Evolutionary conservation across 2,113 vertebrate genomes (phyloP), one percentile per base, ranked within the genome.

Genomic region (Barnardius zonarius): DNA sequence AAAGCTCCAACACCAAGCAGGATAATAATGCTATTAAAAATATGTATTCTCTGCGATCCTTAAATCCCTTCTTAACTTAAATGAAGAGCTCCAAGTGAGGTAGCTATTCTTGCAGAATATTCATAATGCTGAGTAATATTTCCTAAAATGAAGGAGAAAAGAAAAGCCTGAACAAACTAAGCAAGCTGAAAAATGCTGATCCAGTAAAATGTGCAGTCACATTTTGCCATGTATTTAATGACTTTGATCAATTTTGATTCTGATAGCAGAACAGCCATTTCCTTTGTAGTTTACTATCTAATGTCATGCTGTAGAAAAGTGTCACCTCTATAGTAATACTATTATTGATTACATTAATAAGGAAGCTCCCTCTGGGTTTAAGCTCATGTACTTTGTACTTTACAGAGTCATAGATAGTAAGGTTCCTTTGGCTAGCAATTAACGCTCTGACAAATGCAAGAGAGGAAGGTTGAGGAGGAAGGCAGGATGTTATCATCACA

Each of bases 21-120:
- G 86, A 92, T 85, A 75, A 51, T 96, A 94, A 94, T 74, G 48
- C 86, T 62, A 83, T 96, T 93, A 96, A 96, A 95, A 95, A 86
- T 77, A 68, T 48, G 77, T 93, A 61, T 89, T 93, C 95, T 88
- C 74, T 84, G 72, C 91, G 96, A 95, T 95, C 91, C 92, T 90
- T 94, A 94, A 96, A 97, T 97, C 92, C 80, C 77, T 93, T 89
- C 88, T 89, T 92, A 89, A 86, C 35, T 89, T 75, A 82, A 95
- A 75, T 25, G 20, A 93, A 82, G 79, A 86, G 57, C 66, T 95
- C 43, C 66, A 62, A 96, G 69, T 92, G 62, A 94, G 83, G 91
- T 75, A 68, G 85, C 48, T 92, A 44, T 88, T 94, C 69, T 92
- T 96, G 92, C 90, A 64, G 51, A 31, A 1, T 15, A 57, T 64